Percentiles rank a stretch among this genome's conserved stretches.
phyloP scores from a whole-genome alignment of 2,797 vertebrate genomes.

The Phrynocephalus vlangalii region DNA sequence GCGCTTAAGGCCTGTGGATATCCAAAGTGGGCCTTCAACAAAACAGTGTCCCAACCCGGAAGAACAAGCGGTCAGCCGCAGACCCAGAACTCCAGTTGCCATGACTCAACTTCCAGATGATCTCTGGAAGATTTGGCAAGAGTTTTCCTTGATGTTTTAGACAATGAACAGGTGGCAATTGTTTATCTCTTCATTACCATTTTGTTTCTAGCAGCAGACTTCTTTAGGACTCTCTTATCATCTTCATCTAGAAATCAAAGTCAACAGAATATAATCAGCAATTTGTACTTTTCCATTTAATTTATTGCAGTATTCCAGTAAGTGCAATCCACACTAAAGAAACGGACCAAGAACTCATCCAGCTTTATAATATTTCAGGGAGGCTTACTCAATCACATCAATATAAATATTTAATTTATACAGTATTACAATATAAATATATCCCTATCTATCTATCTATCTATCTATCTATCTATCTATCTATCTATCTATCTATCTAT shows the following conservation, averaged over 20 bases:
- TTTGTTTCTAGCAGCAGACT: constrained; percentile 36
- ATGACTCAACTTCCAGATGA: not conserved
- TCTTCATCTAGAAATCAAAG: constrained; percentile 61
- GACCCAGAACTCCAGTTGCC: no score
- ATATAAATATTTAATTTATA: not conserved
- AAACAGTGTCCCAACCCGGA: no score
- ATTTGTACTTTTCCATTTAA: constrained; percentile 1
- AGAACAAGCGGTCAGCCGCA: no score
- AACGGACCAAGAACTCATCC: not conserved
- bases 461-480: no score
- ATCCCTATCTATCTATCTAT: no score
- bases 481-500: no score
- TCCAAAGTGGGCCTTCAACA: no score
- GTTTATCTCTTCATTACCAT: constrained; percentile 63
- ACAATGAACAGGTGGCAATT: not conserved
- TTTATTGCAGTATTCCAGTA: not conserved
- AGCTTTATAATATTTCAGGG: not conserved
- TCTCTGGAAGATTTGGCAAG: not conserved
- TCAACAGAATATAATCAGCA: constrained; percentile 19
- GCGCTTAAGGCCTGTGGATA: no score
- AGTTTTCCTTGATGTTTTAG: not conserved
- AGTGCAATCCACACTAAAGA: not conserved
- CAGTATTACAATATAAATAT: not conserved
- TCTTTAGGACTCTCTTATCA: constrained; percentile 42
- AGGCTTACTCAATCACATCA: not conserved